Conservation (phyloP, 2,797 vertebrate species). For the Syncerus caffer region DNA sequence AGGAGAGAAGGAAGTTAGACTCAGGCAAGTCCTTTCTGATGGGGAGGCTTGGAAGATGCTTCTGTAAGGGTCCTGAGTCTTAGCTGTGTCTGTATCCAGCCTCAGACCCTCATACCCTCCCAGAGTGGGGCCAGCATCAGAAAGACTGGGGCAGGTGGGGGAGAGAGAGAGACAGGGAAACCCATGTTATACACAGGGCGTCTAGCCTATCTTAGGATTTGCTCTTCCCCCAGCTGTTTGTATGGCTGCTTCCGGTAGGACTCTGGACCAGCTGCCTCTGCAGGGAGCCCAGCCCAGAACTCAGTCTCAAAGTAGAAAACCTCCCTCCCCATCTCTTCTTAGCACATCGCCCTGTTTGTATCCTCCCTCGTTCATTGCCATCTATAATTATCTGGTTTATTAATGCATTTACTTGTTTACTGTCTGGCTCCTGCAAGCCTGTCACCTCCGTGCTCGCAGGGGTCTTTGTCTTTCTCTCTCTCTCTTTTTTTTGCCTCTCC, state of each 20-base stretch:
- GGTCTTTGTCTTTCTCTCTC: not conserved
- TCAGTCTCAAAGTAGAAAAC: accelerated
- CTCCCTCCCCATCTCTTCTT: not conserved
- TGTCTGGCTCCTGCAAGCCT: not conserved
- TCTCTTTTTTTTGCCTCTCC: not conserved
- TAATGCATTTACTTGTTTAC: not conserved
- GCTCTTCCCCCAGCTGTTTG: not conserved
- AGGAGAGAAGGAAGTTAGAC: not conserved
- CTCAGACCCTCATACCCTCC: accelerated
- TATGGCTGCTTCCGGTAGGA: too few relatives aligned
- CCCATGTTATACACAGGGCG: accelerated
- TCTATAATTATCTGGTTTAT: not conserved
- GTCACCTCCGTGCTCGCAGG: not conserved
- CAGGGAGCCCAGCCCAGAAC: not conserved
- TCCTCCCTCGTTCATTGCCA: too few relatives aligned
- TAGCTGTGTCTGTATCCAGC: accelerated
- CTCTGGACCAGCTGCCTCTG: not conserved
- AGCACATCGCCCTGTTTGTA: accelerated
- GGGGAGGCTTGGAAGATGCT: not conserved
- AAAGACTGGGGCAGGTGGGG: not conserved
- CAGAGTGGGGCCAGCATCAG: accelerated
- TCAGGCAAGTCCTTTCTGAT: not conserved
- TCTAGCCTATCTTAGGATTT: accelerated
- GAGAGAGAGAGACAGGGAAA: not conserved
- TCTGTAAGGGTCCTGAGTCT: accelerated